Conservation (phyloP, 2,888 invertebrate species). For the Sesia apiformis region DNA sequence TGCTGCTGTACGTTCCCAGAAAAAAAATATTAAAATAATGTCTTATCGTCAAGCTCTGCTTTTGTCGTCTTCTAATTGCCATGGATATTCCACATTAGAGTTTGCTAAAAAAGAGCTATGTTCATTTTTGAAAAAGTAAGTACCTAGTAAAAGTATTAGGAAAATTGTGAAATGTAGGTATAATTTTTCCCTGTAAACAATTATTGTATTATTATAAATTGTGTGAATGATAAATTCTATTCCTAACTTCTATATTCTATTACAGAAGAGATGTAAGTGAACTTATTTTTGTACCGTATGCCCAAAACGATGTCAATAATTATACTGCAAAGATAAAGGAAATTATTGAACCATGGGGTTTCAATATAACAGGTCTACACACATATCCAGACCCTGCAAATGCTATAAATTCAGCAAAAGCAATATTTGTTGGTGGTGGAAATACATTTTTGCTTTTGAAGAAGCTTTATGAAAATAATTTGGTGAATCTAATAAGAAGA, state of each 20-base stretch:
- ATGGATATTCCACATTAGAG: constrained; percentile 78
- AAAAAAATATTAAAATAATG: background rate
- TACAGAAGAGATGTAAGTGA: constrained; percentile 77
- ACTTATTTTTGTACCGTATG: constrained; percentile 85
- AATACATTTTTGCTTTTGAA: constrained; percentile 86
- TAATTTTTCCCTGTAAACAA: too few species aligned
- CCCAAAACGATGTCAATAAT: constrained; percentile 77
- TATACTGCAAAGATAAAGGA: constrained; percentile 77
- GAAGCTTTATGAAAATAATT: constrained; percentile 78
- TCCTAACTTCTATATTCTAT: too few species aligned
- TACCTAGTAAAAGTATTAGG: constrained; percentile 1
- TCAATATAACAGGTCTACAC: constrained; percentile 79
- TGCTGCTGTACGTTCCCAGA: too few species aligned
- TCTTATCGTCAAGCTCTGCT: constrained; percentile 73
- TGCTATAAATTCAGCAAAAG: constrained; percentile 77
- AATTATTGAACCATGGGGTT: constrained; percentile 79
- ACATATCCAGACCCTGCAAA: constrained; percentile 66
- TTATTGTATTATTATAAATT: too few species aligned
- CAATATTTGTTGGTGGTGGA: constrained; percentile 86
- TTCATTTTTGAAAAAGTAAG: constrained; percentile 75
- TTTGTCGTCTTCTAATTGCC: constrained; percentile 80
- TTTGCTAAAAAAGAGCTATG: constrained; percentile 79
- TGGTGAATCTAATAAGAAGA: constrained; percentile 77
- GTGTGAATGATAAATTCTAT: background rate
- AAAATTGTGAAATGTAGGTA: too few species aligned